These are phyloP conservation scores for Cathartes aura DNA, from an alignment of 2,113 vertebrate genomes.

Conservation along the genomic window DNA sequence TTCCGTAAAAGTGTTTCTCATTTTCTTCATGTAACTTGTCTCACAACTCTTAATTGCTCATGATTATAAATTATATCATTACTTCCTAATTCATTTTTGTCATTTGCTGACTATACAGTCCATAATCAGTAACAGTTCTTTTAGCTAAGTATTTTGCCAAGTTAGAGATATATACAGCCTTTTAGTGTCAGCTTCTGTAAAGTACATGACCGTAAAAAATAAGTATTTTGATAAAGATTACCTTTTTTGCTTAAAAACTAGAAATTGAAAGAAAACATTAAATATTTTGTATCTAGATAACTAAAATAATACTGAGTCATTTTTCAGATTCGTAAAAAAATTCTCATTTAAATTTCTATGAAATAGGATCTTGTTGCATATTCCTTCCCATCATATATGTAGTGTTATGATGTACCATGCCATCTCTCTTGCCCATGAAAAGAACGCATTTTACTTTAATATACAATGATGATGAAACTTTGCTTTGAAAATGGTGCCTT, in stretches of 20 bases:
- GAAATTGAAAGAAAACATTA: not conserved
- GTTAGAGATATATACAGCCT: not conserved
- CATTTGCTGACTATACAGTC: not conserved
- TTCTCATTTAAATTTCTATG: not conserved
- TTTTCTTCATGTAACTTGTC: not conserved
- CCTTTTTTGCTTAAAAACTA: not conserved
- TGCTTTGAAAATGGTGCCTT: not conserved
- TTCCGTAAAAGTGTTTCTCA: not conserved
- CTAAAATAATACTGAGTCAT: not conserved
- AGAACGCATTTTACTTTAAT: not conserved
- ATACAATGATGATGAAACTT: not conserved
- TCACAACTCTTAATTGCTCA: not conserved
- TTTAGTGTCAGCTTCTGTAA: not conserved
- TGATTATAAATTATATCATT: not conserved
- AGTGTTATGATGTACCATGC: not conserved
- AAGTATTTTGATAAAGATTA: not conserved
- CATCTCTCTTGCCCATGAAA: not conserved
- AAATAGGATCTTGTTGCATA: not conserved
- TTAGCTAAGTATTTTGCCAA: not conserved
- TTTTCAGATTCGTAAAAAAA: not conserved
- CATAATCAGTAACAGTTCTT: not conserved
- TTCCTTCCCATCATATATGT: not conserved
- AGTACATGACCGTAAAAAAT: not conserved
- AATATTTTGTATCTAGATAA: not conserved
- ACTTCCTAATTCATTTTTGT: not conserved